A percentile compares a stretch with the other conserved stretches of the same genome.
Evolutionary conservation across 2,888 invertebrate species (phyloP).

Genomic region (Lamellibrachia columna): DNA sequence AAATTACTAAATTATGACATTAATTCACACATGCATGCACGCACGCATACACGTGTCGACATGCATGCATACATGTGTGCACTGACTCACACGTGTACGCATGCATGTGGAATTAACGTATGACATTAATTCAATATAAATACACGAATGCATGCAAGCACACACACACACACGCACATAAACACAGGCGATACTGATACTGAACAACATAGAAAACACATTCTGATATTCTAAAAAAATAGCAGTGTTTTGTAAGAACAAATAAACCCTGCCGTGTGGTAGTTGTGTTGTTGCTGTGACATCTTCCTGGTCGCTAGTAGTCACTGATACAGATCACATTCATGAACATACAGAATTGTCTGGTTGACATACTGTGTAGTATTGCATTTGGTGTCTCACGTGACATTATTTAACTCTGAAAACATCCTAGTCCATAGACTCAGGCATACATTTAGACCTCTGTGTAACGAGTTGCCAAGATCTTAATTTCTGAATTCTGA

Average conservation of each 20-base stretch:
- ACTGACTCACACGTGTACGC: too few relatives aligned
- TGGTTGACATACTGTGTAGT: neutral
- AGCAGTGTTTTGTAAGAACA: neutral
- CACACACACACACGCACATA: neutral
- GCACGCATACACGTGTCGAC: neutral
- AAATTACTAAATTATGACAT: neutral
- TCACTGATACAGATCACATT: too few relatives aligned
- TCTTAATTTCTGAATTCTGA: neutral
- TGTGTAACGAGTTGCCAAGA: too few relatives aligned
- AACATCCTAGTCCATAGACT: neutral
- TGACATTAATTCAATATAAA: too few relatives aligned
- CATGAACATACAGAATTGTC: neutral
- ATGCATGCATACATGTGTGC: neutral
- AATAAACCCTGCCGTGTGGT: neutral
- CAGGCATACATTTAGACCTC: neutral
- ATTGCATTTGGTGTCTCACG: neutral
- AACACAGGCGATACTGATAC: neutral
- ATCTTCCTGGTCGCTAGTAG: neutral
- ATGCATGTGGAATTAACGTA: too few relatives aligned
- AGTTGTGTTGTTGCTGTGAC: neutral
- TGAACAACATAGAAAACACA: neutral
- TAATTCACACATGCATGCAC: neutral
- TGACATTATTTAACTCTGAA: neutral
- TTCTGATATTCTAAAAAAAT: neutral
- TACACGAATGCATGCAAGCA: neutral